phyloP scores from a whole-genome alignment of 2,888 invertebrate species.

The Belgica antarctica region DNA sequence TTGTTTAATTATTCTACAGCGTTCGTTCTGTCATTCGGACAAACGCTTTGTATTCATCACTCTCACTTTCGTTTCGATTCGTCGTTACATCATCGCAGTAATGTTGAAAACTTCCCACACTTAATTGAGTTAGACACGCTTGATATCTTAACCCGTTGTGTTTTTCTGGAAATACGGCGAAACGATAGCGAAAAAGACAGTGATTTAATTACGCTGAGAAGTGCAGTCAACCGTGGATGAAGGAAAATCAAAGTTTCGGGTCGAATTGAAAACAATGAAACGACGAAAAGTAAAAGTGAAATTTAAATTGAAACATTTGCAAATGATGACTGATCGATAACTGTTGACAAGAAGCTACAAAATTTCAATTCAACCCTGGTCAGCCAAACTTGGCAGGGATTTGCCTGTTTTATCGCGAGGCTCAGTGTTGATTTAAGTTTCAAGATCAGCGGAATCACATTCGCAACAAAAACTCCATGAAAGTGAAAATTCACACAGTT shows the following conservation, averaged over 20 bases:
- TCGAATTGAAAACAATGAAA: too few relatives aligned
- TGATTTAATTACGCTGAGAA: background rate
- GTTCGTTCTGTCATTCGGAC: background rate
- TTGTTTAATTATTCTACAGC: background rate
- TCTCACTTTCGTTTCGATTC: slow-evolving; percentile 31
- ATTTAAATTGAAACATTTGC: too few relatives aligned
- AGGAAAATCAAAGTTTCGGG: background rate
- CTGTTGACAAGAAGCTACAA: too few relatives aligned
- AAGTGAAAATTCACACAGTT: slow-evolving; percentile 3
- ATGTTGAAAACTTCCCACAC: slow-evolving; percentile 35
- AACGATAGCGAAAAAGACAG: background rate
- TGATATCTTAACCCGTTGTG: background rate
- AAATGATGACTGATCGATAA: too few relatives aligned
- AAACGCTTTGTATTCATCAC: slow-evolving; percentile 1
- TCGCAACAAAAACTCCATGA: background rate
- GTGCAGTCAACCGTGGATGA: background rate
- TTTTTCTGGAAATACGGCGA: background rate
- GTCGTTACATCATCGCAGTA: slow-evolving; percentile 33
- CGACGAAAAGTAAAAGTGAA: too few relatives aligned
- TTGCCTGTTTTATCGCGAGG: too few relatives aligned
- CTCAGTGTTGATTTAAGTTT: too few relatives aligned
- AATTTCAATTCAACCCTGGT: too few relatives aligned
- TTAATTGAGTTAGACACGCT: background rate
- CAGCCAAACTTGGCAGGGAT: too few relatives aligned
- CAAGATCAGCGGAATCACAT: background rate